Base-by-base conservation (phyloP, 2,797 vertebrate species). In the Siniperca scherzeri region DNA sequence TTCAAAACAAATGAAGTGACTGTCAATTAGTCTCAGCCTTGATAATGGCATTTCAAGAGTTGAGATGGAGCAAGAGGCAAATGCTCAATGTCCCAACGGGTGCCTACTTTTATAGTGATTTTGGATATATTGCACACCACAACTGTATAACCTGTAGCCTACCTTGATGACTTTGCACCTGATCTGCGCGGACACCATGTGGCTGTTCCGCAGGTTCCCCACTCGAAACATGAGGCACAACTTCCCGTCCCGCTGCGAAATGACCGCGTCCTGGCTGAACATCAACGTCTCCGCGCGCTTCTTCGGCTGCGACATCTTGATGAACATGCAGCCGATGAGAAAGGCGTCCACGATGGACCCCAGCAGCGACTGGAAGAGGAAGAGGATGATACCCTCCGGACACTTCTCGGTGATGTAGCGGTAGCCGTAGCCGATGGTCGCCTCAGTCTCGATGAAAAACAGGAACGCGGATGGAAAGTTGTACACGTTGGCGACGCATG, bases 291-390 rank as follows among this genome's bases (percentile, higher is more conserved):
- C 97, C 0, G 97, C 97, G 81, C 97, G 95, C 91, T 98, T 98
- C 93, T 98, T 98, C 36, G 97, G 97, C 92, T 98, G 97, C 74
- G 97, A 98, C 97, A 98, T 98, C 95, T 98, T 98, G 88, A 98
- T 98, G 92, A 98, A 98, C 97, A 98, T 98, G 94, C 97, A 98
- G 65, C 97, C 97, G 81, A 98, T 97, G 57, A 98, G 96, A 79
- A 98, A 98, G 0, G 97, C 97, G 27, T 98, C 97, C 71, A 98
- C 97, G 19, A 98, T 96, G 82, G 97, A 98, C 8, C 97, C 97
- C 81, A 98, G 91, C 71, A 98, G 91, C 0, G 97, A 98, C 94
- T 98, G 97, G 87, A 98, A 98, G 77, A 98, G 96, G 89, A 98
- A 98, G 13, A 98, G 96, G 84, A 97, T 95, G 75, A 98, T 98